Conservation (phyloP, 2,113 vertebrate genomes). For the Phalacrocorax aristotelis region DNA sequence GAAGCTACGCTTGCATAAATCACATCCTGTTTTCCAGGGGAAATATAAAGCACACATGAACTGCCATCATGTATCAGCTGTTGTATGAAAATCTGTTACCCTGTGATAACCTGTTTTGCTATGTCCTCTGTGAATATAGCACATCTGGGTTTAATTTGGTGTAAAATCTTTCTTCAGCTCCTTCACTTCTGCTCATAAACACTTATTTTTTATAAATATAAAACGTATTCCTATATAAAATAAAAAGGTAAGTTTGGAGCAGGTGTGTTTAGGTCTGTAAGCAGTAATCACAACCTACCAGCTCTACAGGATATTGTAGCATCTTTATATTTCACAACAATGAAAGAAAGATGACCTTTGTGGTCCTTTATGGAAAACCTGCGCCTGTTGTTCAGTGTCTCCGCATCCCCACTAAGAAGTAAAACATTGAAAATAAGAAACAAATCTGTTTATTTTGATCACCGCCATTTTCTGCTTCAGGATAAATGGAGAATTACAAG, state of each 20-base stretch:
- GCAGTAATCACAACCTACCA: background rate
- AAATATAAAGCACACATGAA: background rate
- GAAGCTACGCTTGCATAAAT: background rate
- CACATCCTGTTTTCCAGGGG: background rate
- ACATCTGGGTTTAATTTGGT: background rate
- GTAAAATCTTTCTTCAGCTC: background rate
- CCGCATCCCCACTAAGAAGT: background rate
- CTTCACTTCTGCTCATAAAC: background rate
- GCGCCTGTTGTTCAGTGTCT: accelerated
- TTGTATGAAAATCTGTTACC: background rate
- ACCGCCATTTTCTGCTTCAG: background rate
- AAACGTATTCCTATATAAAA: background rate
- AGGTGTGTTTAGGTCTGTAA: background rate
- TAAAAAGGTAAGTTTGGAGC: background rate
- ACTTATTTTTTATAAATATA: background rate
- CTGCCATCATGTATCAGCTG: background rate
- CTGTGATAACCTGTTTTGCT: background rate
- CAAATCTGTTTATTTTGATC: background rate
- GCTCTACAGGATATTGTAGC: background rate
- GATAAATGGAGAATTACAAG: background rate
- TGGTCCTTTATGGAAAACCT: background rate
- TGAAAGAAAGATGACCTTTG: background rate
- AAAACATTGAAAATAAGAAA: background rate
- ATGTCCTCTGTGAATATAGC: background rate
- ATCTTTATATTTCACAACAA: background rate